Evolutionary conservation across 2,113 vertebrate genomes (phyloP).

Genomic region (Tringa solitaria): DNA sequence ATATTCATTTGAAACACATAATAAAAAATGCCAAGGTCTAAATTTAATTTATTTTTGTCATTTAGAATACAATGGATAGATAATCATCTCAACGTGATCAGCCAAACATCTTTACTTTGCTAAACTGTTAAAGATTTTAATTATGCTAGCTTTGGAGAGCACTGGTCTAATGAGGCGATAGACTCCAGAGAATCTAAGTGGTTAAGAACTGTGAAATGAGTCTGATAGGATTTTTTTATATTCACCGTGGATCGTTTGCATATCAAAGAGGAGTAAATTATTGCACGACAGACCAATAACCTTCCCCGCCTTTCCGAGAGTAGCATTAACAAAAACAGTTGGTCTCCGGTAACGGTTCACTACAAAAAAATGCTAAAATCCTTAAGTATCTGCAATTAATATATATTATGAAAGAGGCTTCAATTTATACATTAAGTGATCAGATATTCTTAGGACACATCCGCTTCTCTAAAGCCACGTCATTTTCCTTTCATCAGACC

Average conservation of each 20-base stretch:
- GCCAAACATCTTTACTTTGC: slow-evolving; percentile 99
- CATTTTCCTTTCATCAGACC: slow-evolving; percentile 68
- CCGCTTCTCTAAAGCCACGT: slow-evolving; percentile 43
- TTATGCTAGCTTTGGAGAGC: slow-evolving; percentile 99
- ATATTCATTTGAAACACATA: slow-evolving; percentile 84
- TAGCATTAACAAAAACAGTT: slow-evolving; percentile 82
- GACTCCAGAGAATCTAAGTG: slow-evolving; percentile 94
- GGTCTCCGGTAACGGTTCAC: slow-evolving; percentile 69
- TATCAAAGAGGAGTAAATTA: slow-evolving; percentile 99
- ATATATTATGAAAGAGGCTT: slow-evolving; percentile 69
- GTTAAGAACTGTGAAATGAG: slow-evolving; percentile 99
- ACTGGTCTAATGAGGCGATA: slow-evolving; percentile 99
- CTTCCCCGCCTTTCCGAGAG: slow-evolving; percentile 86
- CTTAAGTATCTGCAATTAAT: slow-evolving; percentile 79
- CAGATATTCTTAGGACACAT: slow-evolving; percentile 70
- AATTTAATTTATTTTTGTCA: slow-evolving; percentile 99
- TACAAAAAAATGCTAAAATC: slow-evolving; percentile 70
- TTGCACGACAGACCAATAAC: slow-evolving; percentile 99
- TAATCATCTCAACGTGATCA: slow-evolving; percentile 99
- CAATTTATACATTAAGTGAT: slow-evolving; percentile 75
- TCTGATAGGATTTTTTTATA: slow-evolving; percentile 99
- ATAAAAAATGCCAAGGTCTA: slow-evolving; percentile 86
- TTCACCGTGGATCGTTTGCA: slow-evolving; percentile 99
- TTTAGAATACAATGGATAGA: slow-evolving; percentile 96
- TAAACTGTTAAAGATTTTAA: slow-evolving; percentile 99